These are phyloP conservation scores for Eupeodes latifasciatus DNA, from an alignment of 2,888 invertebrate genomes.

Conservation along the genomic window DNA sequence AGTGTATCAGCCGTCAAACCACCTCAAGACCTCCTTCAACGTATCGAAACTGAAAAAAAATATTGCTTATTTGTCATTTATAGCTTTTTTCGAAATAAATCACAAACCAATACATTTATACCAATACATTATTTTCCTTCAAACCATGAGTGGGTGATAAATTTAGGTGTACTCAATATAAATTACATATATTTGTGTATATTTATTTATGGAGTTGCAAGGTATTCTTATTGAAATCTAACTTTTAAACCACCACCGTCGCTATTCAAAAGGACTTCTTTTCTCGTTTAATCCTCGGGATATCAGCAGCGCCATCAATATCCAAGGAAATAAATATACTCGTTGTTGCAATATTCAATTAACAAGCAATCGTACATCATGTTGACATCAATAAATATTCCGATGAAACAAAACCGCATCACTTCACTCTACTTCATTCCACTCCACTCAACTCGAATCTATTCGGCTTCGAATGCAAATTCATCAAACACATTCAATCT, in stretches of 20 bases:
- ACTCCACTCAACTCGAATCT: too few relatives aligned
- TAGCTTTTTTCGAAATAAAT: constrained; percentile 35
- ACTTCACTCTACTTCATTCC: background rate
- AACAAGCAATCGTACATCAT: constrained; percentile 72
- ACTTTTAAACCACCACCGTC: constrained; percentile 7
- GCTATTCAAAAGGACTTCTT: constrained; percentile 37
- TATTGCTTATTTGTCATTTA: constrained; percentile 3
- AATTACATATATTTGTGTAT: too few relatives aligned
- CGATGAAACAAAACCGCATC: constrained; percentile 59
- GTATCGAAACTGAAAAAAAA: background rate
- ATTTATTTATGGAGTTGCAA: background rate
- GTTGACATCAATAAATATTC: constrained; percentile 71
- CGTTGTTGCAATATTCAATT: constrained; percentile 74
- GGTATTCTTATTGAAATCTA: constrained; percentile 13
- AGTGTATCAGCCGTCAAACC: constrained; percentile 16
- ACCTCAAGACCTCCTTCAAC: constrained; percentile 4
- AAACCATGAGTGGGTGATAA: constrained; percentile 51
- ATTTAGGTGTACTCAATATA: background rate
- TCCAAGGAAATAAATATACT: constrained; percentile 2
- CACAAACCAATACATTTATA: constrained; percentile 20
- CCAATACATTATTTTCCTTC: background rate
- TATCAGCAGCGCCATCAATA: background rate
- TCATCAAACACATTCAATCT: background rate
- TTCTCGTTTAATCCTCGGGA: background rate
- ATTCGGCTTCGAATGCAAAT: background rate